Evolutionary conservation across 1,140 invertebrate genomes (phyloP), one percentile per base, ranked within the genome.

Genomic region (Penaeus chinensis): DNA sequence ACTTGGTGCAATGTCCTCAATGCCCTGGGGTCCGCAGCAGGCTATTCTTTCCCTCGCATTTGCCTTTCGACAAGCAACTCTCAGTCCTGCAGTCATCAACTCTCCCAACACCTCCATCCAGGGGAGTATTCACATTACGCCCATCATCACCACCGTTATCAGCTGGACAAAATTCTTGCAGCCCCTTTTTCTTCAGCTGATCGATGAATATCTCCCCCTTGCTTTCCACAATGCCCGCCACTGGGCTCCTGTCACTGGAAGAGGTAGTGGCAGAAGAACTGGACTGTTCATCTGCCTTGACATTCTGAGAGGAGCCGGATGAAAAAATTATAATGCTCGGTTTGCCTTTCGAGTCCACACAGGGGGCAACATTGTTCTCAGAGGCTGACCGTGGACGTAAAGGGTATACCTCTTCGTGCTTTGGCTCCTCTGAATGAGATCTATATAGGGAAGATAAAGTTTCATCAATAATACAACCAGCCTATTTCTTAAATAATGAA

Each of bases 401-500:
- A 27, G 80, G 71, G 61, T 78, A 77, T 11, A 60, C 61, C 65
- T 87, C 86, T 54, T 82, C 80, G 11, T 60, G 69, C 16, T 81
- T 77, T 77, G 86, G 86, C 54, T 87, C 86, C 62, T 87, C 86
- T 2, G 86, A 87, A 27, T 87, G 86, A 66, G 86, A 87, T 87
- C 86, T 87, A n/a, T 22, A 19, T 5, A 20, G 60, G 16, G 32
- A 81, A 77, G 78, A 22, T 24, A n/a, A 20, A 61, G n/a, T 79
- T 20, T 47, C 19, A 19, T 54, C 60, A n/a, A 37, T n/a, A 54
- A 0, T 4, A 27, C 63, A 82, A 24, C 37, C 32, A 27, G 24
- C 5, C 5, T 22, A 32, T 22, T 18, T 18, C 54, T 54, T 54
- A 13, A 16, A 54, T 54, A 54, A 54, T 16, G 2, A 54, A 13